A percentile compares a stretch with the other conserved stretches of the same genome.
Conservation (phyloP, 2,797 vertebrate species). For the Hirundo rustica region DNA sequence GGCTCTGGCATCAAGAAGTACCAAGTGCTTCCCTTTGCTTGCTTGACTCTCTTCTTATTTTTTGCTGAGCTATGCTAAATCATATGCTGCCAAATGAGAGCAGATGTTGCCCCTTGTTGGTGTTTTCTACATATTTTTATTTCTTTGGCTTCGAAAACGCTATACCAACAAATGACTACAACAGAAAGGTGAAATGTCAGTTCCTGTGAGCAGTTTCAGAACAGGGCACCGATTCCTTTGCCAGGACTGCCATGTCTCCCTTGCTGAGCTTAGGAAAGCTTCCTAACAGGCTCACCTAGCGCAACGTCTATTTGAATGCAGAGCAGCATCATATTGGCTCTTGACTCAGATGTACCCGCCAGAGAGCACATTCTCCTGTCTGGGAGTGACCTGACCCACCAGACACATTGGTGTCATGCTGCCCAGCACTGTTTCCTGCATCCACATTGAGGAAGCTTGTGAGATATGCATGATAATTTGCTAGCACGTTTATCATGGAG, state of each 20-base stretch:
- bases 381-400: neutral
- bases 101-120: neutral
- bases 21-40: neutral
- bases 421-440: neutral
- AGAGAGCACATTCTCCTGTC: neutral
- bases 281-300: neutral
- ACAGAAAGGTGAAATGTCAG: neutral
- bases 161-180: neutral
- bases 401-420: neutral
- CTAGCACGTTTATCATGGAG: neutral
- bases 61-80: slow-evolving; percentile 22
- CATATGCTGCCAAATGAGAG: neutral
- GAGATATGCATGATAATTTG: neutral
- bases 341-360: neutral
- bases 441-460: neutral
- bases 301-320: neutral
- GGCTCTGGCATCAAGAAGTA: neutral
- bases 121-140: slow-evolving; percentile 13
- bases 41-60: neutral
- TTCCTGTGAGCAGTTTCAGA: neutral
- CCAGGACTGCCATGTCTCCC: neutral
- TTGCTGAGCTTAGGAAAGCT: neutral
- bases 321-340: neutral
- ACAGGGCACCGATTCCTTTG: neutral
- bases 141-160: neutral